Conservation (phyloP, 1,140 invertebrate species). For the Hypothenemus hampei region DNA sequence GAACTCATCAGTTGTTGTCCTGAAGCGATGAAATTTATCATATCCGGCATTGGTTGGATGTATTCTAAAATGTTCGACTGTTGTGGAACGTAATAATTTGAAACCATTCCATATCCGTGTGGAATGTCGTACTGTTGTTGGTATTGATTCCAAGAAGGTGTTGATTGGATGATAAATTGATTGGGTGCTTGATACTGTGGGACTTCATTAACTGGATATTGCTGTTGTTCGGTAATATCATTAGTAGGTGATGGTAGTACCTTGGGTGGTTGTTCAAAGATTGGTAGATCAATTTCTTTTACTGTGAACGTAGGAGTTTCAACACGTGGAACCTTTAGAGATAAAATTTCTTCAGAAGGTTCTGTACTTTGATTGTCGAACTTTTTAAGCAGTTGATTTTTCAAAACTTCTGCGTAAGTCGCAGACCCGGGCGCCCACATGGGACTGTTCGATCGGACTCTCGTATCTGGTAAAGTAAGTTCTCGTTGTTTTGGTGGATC, state of each 20-base stretch:
- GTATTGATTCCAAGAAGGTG: conserved; percentile 30
- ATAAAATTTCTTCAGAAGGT: neutral
- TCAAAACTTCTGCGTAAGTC: conserved; percentile 72
- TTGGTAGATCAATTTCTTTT: neutral
- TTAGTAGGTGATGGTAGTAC: neutral
- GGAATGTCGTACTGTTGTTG: conserved; percentile 16
- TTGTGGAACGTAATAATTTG: conserved; percentile 15
- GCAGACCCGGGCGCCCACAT: conserved; percentile 67
- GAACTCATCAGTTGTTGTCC: conserved; percentile 46
- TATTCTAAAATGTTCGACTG: conserved; percentile 38
- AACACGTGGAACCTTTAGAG: neutral
- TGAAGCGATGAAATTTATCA: conserved; percentile 51
- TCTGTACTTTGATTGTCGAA: neutral
- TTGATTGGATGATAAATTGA: conserved; percentile 12
- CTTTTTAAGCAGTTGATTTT: conserved; percentile 46
- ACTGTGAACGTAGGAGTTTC: neutral
- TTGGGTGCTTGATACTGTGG: neutral
- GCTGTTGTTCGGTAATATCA: neutral
- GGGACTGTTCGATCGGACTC: conserved; percentile 60
- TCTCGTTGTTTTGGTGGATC: conserved; percentile 1
- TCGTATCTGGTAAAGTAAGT: neutral
- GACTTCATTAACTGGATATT: neutral
- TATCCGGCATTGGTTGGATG: conserved; percentile 49
- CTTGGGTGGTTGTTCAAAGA: neutral
- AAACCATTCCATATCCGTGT: neutral